Evolutionary conservation across 2,113 vertebrate species (phyloP).

Genomic region (Panthera leo): DNA sequence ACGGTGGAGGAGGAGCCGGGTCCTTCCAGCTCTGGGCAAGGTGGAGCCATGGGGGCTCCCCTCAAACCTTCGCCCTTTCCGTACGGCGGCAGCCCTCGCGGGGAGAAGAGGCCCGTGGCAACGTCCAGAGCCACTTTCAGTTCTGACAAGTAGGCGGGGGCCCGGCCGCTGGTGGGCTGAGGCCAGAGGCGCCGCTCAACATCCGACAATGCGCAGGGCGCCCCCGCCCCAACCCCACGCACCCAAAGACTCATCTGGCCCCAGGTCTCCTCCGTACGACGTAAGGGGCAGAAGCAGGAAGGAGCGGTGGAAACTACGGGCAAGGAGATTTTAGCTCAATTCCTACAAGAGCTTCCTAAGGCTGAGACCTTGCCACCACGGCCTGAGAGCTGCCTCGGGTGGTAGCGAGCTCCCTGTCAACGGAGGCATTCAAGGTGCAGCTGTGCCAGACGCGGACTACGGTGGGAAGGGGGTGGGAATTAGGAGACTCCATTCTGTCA

Average conservation of each 20-base stretch:
- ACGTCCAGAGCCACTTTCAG: not conserved
- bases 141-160: too few species aligned
- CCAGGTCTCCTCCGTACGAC: not conserved
- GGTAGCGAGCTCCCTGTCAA: not conserved
- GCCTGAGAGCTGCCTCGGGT: not conserved
- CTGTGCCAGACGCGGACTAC: not conserved
- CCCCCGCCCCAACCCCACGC: not conserved
- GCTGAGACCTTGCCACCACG: not conserved
- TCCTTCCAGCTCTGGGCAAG: not conserved
- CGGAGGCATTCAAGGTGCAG: not conserved
- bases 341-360: not conserved
- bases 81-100: rapidly evolving
- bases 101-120: not conserved
- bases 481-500: not conserved
- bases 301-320: rapidly evolving
- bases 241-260: too few species aligned
- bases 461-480: not conserved
- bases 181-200: not conserved
- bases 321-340: too few species aligned
- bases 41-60: not conserved
- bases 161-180: not conserved
- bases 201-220: not conserved
- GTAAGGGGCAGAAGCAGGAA: not conserved
- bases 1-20: not conserved
- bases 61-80: not conserved